Evolutionary conservation across 2,113 vertebrate genomes (phyloP).

Genomic region (Seriola quinqueradiata): DNA sequence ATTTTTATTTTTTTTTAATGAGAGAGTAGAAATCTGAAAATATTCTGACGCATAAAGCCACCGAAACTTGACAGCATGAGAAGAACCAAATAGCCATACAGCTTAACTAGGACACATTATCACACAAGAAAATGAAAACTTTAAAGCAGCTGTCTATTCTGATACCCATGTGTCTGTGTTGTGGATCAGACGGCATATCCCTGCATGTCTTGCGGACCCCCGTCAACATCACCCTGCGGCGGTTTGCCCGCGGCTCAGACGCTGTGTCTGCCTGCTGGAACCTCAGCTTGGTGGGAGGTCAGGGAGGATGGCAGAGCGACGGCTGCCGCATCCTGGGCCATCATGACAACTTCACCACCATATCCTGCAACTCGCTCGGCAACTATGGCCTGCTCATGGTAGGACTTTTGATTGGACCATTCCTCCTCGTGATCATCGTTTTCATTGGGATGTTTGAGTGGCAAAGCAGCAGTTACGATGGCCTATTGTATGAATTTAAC

Average conservation of each 20-base stretch:
- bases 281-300: slow-evolving; percentile 90
- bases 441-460: neutral
- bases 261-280: slow-evolving; percentile 94
- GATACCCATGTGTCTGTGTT: neutral
- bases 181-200: slow-evolving; percentile 86
- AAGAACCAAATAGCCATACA: neutral
- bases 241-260: slow-evolving; percentile 91
- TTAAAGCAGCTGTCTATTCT: neutral
- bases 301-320: slow-evolving; percentile 94
- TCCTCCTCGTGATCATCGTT: neutral
- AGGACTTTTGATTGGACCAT: slow-evolving; percentile 16
- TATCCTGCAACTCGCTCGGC: slow-evolving; percentile 93
- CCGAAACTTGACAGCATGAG: neutral
- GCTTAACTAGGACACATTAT: neutral
- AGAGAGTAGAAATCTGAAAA: neutral
- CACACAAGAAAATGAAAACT: neutral
- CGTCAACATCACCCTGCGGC: slow-evolving; percentile 91
- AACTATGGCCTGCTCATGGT: slow-evolving; percentile 98
- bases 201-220: slow-evolving; percentile 82
- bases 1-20: neutral
- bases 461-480: neutral
- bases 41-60: neutral
- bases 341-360: slow-evolving; percentile 93
- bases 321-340: slow-evolving; percentile 91
- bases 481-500: neutral